These are phyloP conservation scores for Dicentrarchus labrax DNA, from an alignment of 2,113 vertebrate species.

Conservation along the genomic window DNA sequence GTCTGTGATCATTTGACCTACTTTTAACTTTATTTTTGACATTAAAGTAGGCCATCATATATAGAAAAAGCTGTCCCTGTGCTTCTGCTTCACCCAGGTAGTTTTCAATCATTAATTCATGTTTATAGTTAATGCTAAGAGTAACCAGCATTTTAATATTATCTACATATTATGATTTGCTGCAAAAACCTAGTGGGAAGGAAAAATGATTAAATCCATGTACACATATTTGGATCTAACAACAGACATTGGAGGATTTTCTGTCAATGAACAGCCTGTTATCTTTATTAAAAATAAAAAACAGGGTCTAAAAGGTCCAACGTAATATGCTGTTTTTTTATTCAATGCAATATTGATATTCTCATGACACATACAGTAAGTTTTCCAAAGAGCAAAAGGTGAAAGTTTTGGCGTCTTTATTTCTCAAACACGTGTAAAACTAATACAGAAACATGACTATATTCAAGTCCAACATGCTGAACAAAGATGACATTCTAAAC, in stretches of 20 bases:
- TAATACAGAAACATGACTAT: slow-evolving; percentile 54
- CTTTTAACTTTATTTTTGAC: background rate
- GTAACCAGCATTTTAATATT: background rate
- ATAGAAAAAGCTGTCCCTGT: no score
- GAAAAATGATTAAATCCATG: background rate
- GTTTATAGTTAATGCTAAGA: background rate
- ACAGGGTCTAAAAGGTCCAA: background rate
- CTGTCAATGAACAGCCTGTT: background rate
- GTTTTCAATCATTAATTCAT: background rate
- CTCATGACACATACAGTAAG: background rate
- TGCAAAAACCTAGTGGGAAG: background rate
- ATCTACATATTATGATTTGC: no score
- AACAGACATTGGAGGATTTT: background rate
- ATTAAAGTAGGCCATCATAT: background rate
- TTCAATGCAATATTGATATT: background rate
- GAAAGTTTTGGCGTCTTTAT: slow-evolving; percentile 59
- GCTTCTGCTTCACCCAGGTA: background rate
- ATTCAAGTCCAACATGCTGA: slow-evolving; percentile 67
- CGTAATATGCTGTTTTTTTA: background rate
- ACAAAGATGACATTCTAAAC: slow-evolving; percentile 74
- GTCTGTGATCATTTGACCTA: background rate
- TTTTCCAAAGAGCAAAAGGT: slow-evolving; percentile 13
- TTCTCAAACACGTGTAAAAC: slow-evolving; percentile 65
- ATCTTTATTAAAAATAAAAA: background rate
- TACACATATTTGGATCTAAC: background rate